Evolutionary conservation across 2,888 invertebrate genomes (phyloP), one percentile per base, ranked within the genome.

Genomic region (Eurytoma californica): DNA sequence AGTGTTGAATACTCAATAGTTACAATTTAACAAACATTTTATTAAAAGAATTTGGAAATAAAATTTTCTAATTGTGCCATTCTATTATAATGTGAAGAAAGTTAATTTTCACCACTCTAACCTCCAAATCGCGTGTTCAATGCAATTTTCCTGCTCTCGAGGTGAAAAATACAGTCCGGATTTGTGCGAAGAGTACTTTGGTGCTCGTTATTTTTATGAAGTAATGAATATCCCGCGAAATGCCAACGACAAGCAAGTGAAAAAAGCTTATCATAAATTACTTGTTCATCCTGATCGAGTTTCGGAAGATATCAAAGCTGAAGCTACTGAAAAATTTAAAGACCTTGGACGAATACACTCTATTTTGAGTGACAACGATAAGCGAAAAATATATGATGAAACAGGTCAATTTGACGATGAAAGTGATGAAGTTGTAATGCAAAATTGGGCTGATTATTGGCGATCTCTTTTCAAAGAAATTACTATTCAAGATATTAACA

Each of bases 251-350:
- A 95, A 95, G 91, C 95, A 97, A 90, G 97, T 99, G 4, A 98
- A 98, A 88, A 98, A 97, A 89, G 98, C 97, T 0, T 99, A 98
- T 88, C 96, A 97, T 90, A 96, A 95, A 88, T 89, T 99, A 39
- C 93, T 95, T 86, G 96, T 97, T 30, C 99, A 99, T 91, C 99
- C 98, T 0, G 98, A 99, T 90, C 92, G 97, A 84, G 97, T 97
- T 0, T 92, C 92, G 0, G 95, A 96, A 83, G 91, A 91, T 57
- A 93, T 95, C 76, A 97, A 97, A 89, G 92, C 92, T 72, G 93
- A 93, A 83, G 96, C 97, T 0, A 98, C 98, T 3, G 95, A 95
- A 88, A 97, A 97, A 90, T 98, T 98, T 87, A 98, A 98, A 92
- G 94, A 96, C 0, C 92, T 98, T 14, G 95, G 97, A 0, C 95